phyloP scores from a whole-genome alignment of 2,113 vertebrate genomes.

The Hepsetus odoe region DNA sequence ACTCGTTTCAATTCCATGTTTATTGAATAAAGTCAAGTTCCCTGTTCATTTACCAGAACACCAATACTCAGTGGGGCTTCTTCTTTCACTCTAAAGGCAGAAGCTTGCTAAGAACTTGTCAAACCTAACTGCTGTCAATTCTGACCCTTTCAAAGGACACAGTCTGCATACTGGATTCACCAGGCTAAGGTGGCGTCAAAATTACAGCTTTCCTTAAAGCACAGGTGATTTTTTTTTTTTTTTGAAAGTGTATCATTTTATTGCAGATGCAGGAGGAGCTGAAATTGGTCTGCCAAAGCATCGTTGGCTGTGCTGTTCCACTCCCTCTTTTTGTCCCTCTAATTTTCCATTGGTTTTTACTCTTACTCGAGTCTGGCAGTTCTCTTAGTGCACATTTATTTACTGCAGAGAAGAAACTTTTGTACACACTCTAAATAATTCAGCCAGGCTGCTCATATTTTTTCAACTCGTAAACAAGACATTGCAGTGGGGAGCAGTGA shows the following conservation, averaged over 20 bases:
- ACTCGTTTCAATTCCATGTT: background rate
- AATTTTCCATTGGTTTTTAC: background rate
- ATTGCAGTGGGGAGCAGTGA: background rate
- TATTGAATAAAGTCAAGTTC: background rate
- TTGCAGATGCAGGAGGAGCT: background rate
- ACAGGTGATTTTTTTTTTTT: background rate
- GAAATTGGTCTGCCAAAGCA: background rate
- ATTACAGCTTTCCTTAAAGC: background rate
- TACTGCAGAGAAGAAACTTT: background rate
- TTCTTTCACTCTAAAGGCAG: slow-evolving; percentile 18
- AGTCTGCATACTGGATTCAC: background rate
- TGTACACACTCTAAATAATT: slow-evolving; percentile 30
- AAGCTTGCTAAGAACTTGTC: slow-evolving; percentile 17
- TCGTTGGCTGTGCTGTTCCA: background rate
- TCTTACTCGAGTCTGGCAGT: background rate
- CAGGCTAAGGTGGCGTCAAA: background rate
- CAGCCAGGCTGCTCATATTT: slow-evolving; percentile 27
- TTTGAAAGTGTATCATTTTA: slow-evolving; percentile 27
- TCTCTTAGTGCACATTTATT: slow-evolving; percentile 8
- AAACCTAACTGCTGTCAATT: background rate
- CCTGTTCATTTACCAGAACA: background rate
- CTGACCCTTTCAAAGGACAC: slow-evolving; percentile 6
- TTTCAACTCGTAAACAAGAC: slow-evolving; percentile 4
- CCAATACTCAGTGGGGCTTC: background rate
- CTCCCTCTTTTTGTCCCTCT: background rate